Percentiles rank a stretch among this genome's conserved stretches.
Evolutionary conservation across 2,797 vertebrate species (phyloP).

Genomic region (Adelosebastes latens): DNA sequence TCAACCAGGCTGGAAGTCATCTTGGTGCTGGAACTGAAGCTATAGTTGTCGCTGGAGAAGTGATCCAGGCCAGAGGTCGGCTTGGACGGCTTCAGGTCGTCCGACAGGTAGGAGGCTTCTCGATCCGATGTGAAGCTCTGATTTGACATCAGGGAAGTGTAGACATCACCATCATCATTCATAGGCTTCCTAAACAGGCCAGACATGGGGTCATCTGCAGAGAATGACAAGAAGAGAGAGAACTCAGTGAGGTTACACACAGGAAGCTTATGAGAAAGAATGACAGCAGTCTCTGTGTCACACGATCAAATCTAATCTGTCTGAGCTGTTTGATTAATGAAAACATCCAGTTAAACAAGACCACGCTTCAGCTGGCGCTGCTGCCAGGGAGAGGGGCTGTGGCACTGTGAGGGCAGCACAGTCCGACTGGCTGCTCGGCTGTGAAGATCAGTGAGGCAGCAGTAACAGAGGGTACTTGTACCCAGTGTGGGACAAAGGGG

Average conservation of each 20-base stretch:
- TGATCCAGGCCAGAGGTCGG: constrained; percentile 79
- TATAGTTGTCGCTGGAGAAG: constrained; percentile 84
- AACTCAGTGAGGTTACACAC: not conserved
- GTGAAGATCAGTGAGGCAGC: constrained; percentile 65
- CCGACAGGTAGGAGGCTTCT: constrained; percentile 88
- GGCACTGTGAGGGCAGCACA: constrained; percentile 38
- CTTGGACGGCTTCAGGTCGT: constrained; percentile 83
- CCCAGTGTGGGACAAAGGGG: constrained; percentile 67
- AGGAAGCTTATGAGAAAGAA: not conserved
- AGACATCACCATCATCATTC: constrained; percentile 86
- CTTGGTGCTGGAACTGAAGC: constrained; percentile 90
- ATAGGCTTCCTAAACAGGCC: constrained; percentile 81
- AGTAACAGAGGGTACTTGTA: constrained; percentile 78
- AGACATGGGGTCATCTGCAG: constrained; percentile 82
- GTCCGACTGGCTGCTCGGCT: constrained; percentile 49
- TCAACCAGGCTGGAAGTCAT: constrained; percentile 87
- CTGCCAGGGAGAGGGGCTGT: constrained; percentile 39
- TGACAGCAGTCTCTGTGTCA: constrained; percentile 22
- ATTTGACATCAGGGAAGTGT: constrained; percentile 92
- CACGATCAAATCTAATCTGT: constrained; percentile 29
- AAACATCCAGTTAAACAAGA: constrained; percentile 53
- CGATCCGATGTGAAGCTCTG: constrained; percentile 80
- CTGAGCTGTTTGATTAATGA: constrained; percentile 46
- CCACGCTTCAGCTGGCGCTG: constrained; percentile 37
- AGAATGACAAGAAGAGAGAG: constrained; percentile 21